A percentile compares a stretch with the other conserved stretches of the same genome.
phyloP scores from a whole-genome alignment of 2,113 vertebrate genomes.

The Hemiprocne comata region DNA sequence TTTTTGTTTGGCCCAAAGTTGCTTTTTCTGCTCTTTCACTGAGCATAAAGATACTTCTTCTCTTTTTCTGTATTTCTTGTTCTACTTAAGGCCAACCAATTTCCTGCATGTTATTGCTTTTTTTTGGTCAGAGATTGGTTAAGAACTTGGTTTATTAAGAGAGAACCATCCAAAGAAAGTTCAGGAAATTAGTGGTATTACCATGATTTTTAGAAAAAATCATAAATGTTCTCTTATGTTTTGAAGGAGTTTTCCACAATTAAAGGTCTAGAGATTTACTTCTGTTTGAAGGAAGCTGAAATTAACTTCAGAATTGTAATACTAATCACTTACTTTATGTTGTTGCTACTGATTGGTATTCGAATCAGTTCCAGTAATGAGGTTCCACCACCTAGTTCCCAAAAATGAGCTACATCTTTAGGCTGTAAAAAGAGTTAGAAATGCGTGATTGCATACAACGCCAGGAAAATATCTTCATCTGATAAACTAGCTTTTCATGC shows the following conservation, averaged over 20 bases:
- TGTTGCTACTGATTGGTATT: constrained; percentile 85
- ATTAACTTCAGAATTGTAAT: not conserved
- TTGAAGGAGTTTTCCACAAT: not conserved
- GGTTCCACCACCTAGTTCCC: constrained; percentile 95
- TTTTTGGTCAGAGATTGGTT: not conserved
- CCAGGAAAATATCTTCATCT: not conserved
- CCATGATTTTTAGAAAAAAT: not conserved
- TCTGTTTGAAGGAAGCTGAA: not conserved
- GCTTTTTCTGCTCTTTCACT: not conserved
- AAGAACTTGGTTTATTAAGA: not conserved
- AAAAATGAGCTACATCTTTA: constrained; percentile 93
- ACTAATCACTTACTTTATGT: constrained; percentile 77
- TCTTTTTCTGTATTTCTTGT: not conserved
- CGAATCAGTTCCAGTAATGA: constrained; percentile 88
- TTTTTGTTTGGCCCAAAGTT: not conserved
- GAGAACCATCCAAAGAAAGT: not conserved
- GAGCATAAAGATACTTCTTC: not conserved
- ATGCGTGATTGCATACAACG: not conserved
- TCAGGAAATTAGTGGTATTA: not conserved
- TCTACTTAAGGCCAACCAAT: not conserved
- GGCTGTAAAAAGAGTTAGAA: constrained; percentile 79
- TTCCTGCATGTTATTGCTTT: not conserved
- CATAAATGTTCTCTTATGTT: not conserved
- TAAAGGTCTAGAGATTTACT: not conserved
- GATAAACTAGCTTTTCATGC: not conserved